A percentile compares a stretch with the other conserved stretches of the same genome.
phyloP scores from a whole-genome alignment of 2,888 invertebrate species.

The Sinodicranocentrus sp. region DNA sequence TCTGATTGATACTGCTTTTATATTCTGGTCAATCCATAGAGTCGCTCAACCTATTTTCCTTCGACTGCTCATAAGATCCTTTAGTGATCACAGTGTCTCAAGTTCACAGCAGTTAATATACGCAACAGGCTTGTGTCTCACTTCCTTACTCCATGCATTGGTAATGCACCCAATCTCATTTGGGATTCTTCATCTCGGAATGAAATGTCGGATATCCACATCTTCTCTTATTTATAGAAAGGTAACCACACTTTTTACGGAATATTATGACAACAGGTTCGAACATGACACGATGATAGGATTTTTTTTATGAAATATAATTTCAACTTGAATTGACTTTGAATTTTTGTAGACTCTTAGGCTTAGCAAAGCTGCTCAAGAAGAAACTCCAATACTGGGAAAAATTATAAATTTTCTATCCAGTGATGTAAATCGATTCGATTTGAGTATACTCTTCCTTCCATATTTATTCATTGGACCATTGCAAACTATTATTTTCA shows the following conservation, averaged over 20 bases:
- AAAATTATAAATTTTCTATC: slow-evolving; percentile 96
- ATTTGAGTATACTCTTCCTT: slow-evolving; percentile 91
- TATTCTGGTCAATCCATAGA: slow-evolving; percentile 78
- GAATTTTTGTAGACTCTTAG: slow-evolving; percentile 83
- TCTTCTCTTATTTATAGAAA: slow-evolving; percentile 92
- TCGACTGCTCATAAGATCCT: slow-evolving; percentile 84
- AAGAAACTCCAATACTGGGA: slow-evolving; percentile 92
- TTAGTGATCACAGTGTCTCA: slow-evolving; percentile 77
- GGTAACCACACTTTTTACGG: slow-evolving; percentile 80
- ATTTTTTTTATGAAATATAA: no score
- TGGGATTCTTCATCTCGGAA: slow-evolving; percentile 88
- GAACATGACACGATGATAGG: background rate
- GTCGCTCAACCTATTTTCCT: slow-evolving; percentile 84
- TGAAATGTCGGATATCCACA: slow-evolving; percentile 89
- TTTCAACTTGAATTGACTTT: no score
- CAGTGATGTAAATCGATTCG: slow-evolving; percentile 96
- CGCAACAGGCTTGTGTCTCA: slow-evolving; percentile 71
- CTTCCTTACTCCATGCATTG: slow-evolving; percentile 85
- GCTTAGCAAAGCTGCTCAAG: slow-evolving; percentile 88
- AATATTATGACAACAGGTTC: background rate
- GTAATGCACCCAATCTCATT: slow-evolving; percentile 93
- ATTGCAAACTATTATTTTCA: slow-evolving; percentile 88
- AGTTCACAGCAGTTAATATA: slow-evolving; percentile 78
- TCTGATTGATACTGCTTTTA: background rate
- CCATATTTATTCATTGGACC: slow-evolving; percentile 96